Base-by-base conservation (phyloP, 2,797 vertebrate genomes). In the Microctenopoma stevenorrisi region DNA sequence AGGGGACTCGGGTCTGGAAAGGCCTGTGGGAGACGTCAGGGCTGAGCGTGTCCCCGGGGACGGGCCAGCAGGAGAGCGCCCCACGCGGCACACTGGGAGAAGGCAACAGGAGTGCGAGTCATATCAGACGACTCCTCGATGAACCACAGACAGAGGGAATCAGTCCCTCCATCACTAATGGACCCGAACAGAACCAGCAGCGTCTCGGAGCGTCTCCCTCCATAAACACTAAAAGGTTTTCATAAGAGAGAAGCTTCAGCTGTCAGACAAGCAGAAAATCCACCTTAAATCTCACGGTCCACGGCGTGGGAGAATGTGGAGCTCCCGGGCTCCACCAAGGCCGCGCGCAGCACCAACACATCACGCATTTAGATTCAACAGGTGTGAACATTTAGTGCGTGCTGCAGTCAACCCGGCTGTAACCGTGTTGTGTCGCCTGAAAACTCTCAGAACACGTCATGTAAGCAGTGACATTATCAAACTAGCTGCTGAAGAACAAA, bases 351-450 rank as follows among this genome's bases (percentile, higher is more conserved):
- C 22, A 22, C 22, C 22, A 22, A 22, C 22, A 22, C 22, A 22
- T 22, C 22, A 22, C 1, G 22, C 22, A 22, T 22, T 22, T 22
- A 22, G 22, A 22, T 22, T 22, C 22, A 22, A 22, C 22, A 22
- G 22, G 22, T 22, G 22, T 22, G 22, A 22, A 22, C 22, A 22
- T 22, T 22, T 22, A 22, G 22, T 22, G 22, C 22, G 22, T 54
- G 72, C 44, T 83, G 61, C 60, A 79, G 58, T 73, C 37, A 69
- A 88, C 81, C 70, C 75, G 68, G 59, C 46, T 69, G 83, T 70
- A 83, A 85, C 82, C 25, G 79, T 82, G 16, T 51, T 66, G 58
- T 70, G 72, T 74, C 78, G 79, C 63, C 64, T 44, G 7, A 74
- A 78, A 79, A 75, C 71, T 61, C 58, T 59, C 68, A 72, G 55